These are phyloP conservation scores for Cranoglanis bouderius DNA, from an alignment of 2,113 vertebrate genomes.

Conservation along the genomic window DNA sequence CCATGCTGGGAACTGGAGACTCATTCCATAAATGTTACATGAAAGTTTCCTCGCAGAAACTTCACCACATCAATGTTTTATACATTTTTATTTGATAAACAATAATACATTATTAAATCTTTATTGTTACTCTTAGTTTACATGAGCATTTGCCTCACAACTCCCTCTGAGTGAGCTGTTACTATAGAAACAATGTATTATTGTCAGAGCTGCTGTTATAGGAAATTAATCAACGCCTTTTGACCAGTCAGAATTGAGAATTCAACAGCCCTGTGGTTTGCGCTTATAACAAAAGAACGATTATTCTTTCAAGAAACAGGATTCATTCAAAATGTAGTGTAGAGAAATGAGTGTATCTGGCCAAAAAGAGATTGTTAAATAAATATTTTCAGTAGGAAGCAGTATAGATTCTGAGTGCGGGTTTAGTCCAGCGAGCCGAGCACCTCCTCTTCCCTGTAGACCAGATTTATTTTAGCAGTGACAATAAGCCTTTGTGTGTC, in stretches of 20 bases:
- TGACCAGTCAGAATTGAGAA: background rate
- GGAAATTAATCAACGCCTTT: background rate
- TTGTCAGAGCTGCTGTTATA: background rate
- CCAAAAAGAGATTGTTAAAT: constrained; percentile 17
- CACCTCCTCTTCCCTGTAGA: constrained; percentile 20
- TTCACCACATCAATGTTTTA: background rate
- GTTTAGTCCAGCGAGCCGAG: constrained; percentile 6
- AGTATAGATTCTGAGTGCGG: background rate
- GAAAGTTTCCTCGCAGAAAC: background rate
- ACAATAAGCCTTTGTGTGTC: constrained; percentile 44
- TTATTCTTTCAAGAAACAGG: background rate
- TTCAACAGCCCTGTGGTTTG: background rate
- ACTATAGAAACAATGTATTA: background rate
- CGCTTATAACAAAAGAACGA: background rate
- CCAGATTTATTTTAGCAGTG: constrained; percentile 19
- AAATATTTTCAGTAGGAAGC: constrained; percentile 40
- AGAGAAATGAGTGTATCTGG: background rate
- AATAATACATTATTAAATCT: background rate
- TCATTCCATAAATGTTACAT: background rate
- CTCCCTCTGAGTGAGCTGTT: background rate
- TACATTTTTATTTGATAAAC: background rate
- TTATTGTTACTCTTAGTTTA: background rate
- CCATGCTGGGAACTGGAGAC: background rate
- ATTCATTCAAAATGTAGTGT: background rate
- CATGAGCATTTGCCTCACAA: background rate